These are phyloP conservation scores for Boulengerochromis microlepis DNA, from an alignment of 2,113 vertebrate species.

Conservation along the genomic window DNA sequence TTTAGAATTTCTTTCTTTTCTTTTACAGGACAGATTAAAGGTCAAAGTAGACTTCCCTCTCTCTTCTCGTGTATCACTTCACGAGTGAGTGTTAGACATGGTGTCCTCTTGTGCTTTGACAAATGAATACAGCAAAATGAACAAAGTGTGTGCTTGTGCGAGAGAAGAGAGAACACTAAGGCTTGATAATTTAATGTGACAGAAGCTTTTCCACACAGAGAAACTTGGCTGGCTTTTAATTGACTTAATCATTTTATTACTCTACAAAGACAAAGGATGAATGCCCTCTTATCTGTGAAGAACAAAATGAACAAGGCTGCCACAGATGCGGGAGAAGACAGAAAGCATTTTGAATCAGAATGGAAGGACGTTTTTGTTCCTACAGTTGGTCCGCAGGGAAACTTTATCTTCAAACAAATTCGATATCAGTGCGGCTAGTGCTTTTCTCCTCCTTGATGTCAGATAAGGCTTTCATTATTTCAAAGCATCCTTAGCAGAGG, in stretches of 20 bases:
- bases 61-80: neutral
- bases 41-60: neutral
- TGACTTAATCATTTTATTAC: constrained; percentile 61
- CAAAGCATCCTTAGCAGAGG: neutral
- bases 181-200: constrained; percentile 33
- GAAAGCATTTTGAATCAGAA: neutral
- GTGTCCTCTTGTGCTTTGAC: neutral
- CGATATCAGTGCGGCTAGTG: constrained; percentile 12
- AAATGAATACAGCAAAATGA: neutral
- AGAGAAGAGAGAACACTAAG: neutral
- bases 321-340: constrained; percentile 25
- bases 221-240: constrained; percentile 53
- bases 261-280: constrained; percentile 61
- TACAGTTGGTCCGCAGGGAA: constrained; percentile 33
- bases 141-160: neutral
- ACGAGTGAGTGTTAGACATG: constrained; percentile 1
- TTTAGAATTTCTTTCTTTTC: neutral
- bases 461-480: constrained; percentile 35
- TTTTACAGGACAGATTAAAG: neutral
- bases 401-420: constrained; percentile 51
- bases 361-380: constrained; percentile 17
- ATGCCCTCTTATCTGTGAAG: constrained; percentile 54
- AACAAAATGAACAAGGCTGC: constrained; percentile 45
- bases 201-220: constrained; percentile 17
- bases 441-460: constrained; percentile 24